Percentiles rank a stretch among this genome's conserved stretches.
These are phyloP conservation scores for Fregetta grallaria DNA, from an alignment of 2,113 vertebrate genomes.

Conservation along the genomic window DNA sequence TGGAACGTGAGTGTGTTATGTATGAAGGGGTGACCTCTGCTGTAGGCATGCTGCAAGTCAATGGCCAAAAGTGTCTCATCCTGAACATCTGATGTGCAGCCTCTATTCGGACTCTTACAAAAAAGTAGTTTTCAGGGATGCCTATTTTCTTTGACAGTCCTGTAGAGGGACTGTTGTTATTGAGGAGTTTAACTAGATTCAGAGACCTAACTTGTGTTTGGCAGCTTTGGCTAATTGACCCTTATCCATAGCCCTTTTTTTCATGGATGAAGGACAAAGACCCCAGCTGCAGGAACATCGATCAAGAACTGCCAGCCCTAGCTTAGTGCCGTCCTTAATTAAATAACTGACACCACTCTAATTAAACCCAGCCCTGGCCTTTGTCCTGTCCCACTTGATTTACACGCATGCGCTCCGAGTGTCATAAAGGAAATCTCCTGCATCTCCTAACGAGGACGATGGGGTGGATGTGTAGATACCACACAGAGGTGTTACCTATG, in stretches of 20 bases:
- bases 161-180: neutral
- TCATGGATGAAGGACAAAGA: neutral
- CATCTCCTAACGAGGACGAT: neutral
- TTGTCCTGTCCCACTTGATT: neutral
- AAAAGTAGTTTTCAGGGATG: neutral
- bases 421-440: neutral
- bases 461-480: neutral
- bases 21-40: neutral
- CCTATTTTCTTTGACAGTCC: neutral
- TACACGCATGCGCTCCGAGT: rapidly evolving
- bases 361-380: neutral
- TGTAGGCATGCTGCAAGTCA: neutral
- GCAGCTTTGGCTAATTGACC: neutral
- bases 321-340: neutral
- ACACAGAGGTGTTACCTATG: rapidly evolving
- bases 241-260: neutral
- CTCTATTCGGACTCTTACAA: neutral
- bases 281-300: neutral
- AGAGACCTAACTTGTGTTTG: neutral
- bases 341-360: neutral
- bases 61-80: neutral
- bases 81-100: neutral
- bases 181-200: neutral
- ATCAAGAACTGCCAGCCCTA: neutral
- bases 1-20: neutral